A percentile compares a stretch with the other conserved stretches of the same genome.
phyloP scores from a whole-genome alignment of 2,797 vertebrate genomes.

The Pachyuromys duprasi region DNA sequence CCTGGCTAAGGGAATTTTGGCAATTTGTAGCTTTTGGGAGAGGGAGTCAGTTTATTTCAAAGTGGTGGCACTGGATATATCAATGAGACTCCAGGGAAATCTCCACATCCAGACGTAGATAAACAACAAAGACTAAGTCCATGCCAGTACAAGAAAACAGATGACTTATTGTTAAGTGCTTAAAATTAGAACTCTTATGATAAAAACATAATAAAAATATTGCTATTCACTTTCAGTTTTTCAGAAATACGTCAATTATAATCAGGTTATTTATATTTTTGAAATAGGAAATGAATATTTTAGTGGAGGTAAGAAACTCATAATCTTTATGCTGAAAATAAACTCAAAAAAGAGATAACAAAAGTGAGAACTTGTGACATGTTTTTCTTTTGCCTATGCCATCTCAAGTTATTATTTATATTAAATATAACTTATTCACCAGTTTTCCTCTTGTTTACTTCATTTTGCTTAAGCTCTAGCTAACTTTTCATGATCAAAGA shows the following conservation, averaged over 20 bases:
- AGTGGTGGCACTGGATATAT: background rate
- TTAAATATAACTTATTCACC: background rate
- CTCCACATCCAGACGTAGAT: background rate
- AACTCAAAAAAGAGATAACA: too few relatives aligned
- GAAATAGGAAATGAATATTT: background rate
- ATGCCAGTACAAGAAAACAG: background rate
- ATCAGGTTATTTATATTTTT: background rate
- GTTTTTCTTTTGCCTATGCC: background rate
- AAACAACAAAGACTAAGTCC: background rate
- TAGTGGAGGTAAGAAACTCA: background rate
- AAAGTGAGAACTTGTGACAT: background rate
- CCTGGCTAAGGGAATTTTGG: too few relatives aligned
- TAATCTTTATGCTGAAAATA: background rate
- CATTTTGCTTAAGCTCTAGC: background rate
- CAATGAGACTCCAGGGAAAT: too few relatives aligned
- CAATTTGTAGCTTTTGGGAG: background rate
- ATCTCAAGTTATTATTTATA: background rate
- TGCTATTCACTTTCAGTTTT: background rate
- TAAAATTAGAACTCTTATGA: background rate
- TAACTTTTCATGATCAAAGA: slow-evolving; percentile 23
- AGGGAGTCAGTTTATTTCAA: background rate
- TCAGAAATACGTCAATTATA: background rate
- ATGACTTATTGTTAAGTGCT: background rate
- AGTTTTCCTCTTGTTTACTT: slow-evolving; percentile 29
- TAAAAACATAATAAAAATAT: background rate